Evolutionary conservation across 2,888 invertebrate species (phyloP), one percentile per base, ranked within the genome.

Genomic region (Dicyrtomina minuta): DNA sequence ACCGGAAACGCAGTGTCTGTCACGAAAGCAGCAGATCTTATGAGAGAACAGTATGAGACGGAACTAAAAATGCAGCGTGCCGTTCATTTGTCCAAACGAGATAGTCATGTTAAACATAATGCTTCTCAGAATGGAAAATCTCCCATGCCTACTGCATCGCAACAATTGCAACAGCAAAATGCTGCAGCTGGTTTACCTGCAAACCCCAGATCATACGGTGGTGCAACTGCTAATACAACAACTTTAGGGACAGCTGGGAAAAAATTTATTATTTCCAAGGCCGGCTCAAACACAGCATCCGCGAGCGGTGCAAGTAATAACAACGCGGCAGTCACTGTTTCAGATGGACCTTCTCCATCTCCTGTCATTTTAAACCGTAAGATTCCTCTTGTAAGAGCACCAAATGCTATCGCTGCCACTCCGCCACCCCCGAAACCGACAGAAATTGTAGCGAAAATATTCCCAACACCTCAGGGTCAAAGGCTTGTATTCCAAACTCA

Each of bases 61-160:
- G 93, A 95, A 80, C 83, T 96, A 74, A 88, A 92, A 69, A 86
- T 93, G 79, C 96, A 96, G 81, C 84, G 95, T 72, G 90, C 92
- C 24, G 93, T 92, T 0, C 92, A 93, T 82, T 92, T 93, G 80
- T 94, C 94, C 79, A 94, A 93, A 81, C 85, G 92, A 62, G 88
- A 80, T 56, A 77, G 74, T 20, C 75, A 78, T 68, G 73, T 73
- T 1, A 78, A 77, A 75, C 84, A 88, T 20, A 86, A 88, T 64
- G 87, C 88, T 62, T 88, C 88, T 81, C 85, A 88, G 5, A 86
- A 87, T 1, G 84, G 88, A 43, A 88, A 87, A 71, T 78, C 80
- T 20, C 74, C 80, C 4, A 79, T 79, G 13, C 74, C 77, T 4
- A 74, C 79, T 12, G 76, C 79, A 2, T 70, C 74, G 2, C 72